Conservation (phyloP, 2,888 invertebrate genomes). For the Allacma fusca region DNA sequence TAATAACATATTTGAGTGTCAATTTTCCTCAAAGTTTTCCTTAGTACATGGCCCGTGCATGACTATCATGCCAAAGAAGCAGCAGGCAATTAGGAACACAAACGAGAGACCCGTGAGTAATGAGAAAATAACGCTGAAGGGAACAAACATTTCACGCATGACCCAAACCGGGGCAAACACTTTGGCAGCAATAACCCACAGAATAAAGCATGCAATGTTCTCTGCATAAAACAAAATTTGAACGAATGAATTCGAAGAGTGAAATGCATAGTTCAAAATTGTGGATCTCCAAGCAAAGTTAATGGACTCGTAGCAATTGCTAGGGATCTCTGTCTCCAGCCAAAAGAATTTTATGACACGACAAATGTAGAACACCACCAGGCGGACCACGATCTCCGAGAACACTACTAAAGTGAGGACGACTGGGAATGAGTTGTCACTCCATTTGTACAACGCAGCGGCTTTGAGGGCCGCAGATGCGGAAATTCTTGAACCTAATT, state of each 20-base stretch:
- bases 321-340: constrained; percentile 51
- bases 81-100: constrained; percentile 17
- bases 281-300: constrained; percentile 59
- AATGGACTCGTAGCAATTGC: constrained; percentile 57
- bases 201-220: constrained; percentile 49
- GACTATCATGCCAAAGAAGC: constrained; percentile 16
- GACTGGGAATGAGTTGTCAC: not conserved
- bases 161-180: not conserved
- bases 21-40: no score
- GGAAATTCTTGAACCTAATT: constrained; percentile 52
- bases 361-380: constrained; percentile 42
- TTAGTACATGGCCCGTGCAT: not conserved
- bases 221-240: constrained; percentile 59
- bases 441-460: constrained; percentile 42
- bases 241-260: constrained; percentile 55
- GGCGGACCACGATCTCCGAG: constrained; percentile 48
- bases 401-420: constrained; percentile 39
- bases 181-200: constrained; percentile 46
- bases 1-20: no score
- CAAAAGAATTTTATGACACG: constrained; percentile 47
- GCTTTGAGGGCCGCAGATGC: constrained; percentile 54
- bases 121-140: not conserved
- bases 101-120: not conserved
- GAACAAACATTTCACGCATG: not conserved
- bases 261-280: constrained; percentile 56